Conservation (phyloP, 2,888 invertebrate genomes). For the Tineola bisselliella region DNA sequence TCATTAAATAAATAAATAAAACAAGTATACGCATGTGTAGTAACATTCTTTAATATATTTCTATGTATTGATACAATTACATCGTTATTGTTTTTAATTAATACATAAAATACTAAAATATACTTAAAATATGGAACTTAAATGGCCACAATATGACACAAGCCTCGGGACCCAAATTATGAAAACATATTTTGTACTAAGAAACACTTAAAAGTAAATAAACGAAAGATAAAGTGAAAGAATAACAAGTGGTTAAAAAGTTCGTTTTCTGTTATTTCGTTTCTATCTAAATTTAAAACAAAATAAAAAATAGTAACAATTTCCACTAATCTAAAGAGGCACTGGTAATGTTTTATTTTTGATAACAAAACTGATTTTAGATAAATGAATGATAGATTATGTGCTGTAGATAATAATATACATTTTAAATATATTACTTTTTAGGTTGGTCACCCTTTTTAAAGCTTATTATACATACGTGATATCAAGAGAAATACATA, state of each 20-base stretch:
- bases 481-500: too few relatives aligned
- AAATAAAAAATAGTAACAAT: not conserved
- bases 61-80: constrained; percentile 48
- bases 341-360: not conserved
- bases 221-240: constrained; percentile 37
- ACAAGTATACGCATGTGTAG: constrained; percentile 28
- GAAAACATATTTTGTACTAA: constrained; percentile 59
- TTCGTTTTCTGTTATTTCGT: constrained; percentile 2
- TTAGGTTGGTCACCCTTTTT: too few relatives aligned
- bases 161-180: constrained; percentile 28
- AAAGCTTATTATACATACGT: too few relatives aligned
- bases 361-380: not conserved
- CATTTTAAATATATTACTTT: too few relatives aligned
- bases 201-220: constrained; percentile 24
- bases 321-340: not conserved
- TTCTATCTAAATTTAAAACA: constrained; percentile 5
- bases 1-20: constrained; percentile 15
- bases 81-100: constrained; percentile 43
- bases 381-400: not conserved
- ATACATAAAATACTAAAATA: constrained; percentile 45
- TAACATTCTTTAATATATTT: constrained; percentile 56
- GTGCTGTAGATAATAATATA: too few relatives aligned
- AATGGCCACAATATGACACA: constrained; percentile 55
- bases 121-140: constrained; percentile 45
- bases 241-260: constrained; percentile 54